Evolutionary conservation across 2,113 vertebrate genomes (phyloP), one percentile per base, ranked within the genome.

Genomic region (Columbina picui): DNA sequence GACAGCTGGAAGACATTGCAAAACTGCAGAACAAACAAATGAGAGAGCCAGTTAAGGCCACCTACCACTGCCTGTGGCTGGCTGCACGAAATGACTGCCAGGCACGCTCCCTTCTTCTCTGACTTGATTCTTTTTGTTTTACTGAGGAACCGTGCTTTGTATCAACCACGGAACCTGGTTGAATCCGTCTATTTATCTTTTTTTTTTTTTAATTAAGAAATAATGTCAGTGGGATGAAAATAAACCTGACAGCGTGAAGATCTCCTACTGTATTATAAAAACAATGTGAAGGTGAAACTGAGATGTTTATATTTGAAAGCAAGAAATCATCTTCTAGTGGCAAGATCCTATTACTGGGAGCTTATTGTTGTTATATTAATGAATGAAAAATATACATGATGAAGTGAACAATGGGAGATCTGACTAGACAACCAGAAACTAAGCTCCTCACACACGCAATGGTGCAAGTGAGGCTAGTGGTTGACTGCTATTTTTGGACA

Each of bases 131-230:
- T 78, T 87, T 89, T 81, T 78, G 27, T 91, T 94, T 92, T 92
- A 26, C 79, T 0, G 1, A 36, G 49, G 78, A 87, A 34, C 67
- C 23, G 49, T 38, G 86, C 87, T 91, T 96, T 56, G 0, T 96
- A 96, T 95, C 82, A 84, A 68, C 76, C 57, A 10, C 27, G 61
- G 67, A 84, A 97, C 93, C 92, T 97, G 92, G 86, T 64, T 94
- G 82, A 90, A 79, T 97, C 67, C 10, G 30, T 89, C 84, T 96
- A 55, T 94, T 96, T 95, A 84, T 95, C 90, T 97, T 96, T 97
- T 82, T 96, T 97, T 96, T 97, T 82, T 96, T 96, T 97, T 97
- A 97, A 98, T 98, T 97, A 97, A 97, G 91, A 94, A 71, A 89
- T 93, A 78, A 89, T 95, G 97, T 96, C 93, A 96, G 79, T 81